phyloP scores from a whole-genome alignment of 2,888 invertebrate genomes.

The Neocrepidodera transversa region DNA sequence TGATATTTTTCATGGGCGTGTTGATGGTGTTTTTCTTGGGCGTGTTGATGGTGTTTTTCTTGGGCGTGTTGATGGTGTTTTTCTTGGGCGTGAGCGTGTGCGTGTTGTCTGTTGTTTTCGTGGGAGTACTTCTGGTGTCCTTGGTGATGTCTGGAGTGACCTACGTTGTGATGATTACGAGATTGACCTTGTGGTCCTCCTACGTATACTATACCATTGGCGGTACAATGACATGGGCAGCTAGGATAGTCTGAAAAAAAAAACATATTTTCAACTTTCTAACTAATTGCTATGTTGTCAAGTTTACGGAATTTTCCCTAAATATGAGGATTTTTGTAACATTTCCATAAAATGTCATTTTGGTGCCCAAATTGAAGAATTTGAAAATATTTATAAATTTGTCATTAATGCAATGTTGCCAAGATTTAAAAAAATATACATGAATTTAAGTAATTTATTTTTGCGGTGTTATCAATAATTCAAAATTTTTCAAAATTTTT shows the following conservation, averaged over 20 bases:
- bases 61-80: constrained; percentile 16
- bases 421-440: too few relatives aligned
- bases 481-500: too few relatives aligned
- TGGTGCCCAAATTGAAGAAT: too few relatives aligned
- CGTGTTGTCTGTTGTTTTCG: not conserved
- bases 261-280: too few relatives aligned
- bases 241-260: not conserved
- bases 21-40: constrained; percentile 3
- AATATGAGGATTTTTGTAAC: too few relatives aligned
- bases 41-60: constrained; percentile 12
- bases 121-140: constrained; percentile 16
- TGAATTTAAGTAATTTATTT: too few relatives aligned
- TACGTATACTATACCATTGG: constrained; percentile 4
- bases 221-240: constrained; percentile 27
- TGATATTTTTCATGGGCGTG: constrained; percentile 13
- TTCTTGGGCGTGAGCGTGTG: constrained; percentile 7
- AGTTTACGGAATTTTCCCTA: too few relatives aligned
- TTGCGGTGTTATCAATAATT: too few relatives aligned
- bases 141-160: constrained; percentile 1
- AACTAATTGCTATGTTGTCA: too few relatives aligned
- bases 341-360: too few relatives aligned
- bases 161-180: not conserved
- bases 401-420: too few relatives aligned
- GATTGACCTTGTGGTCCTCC: not conserved
- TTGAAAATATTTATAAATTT: too few relatives aligned